Evolutionary conservation across 1,140 invertebrate species (phyloP).

Genomic region (Nilaparvata lugens): DNA sequence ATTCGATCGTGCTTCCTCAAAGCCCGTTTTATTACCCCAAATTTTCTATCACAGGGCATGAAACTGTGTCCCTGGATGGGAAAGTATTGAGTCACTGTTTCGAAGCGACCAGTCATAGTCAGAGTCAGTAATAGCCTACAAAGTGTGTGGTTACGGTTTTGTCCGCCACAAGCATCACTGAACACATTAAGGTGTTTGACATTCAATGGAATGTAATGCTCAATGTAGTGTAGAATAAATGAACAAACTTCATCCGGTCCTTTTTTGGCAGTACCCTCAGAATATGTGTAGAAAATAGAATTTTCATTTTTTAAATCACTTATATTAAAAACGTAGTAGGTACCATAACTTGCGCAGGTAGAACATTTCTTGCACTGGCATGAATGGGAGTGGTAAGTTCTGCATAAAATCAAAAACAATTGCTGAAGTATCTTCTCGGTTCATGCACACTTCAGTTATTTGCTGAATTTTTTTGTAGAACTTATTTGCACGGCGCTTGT

Average conservation of each 20-base stretch:
- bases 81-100: constrained; percentile 4
- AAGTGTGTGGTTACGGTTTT: not conserved
- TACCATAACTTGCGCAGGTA: not conserved
- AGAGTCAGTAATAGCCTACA: not conserved
- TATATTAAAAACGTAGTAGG: constrained; percentile 22
- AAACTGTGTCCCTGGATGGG: constrained; percentile 8
- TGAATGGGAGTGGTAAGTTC: too few relatives aligned
- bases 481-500: not conserved
- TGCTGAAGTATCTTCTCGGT: not conserved
- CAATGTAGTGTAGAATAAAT: constrained; percentile 18
- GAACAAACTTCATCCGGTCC: too few relatives aligned
- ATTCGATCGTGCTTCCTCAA: constrained; percentile 2
- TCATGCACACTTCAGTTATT: not conserved
- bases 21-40: constrained; percentile 7
- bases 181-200: constrained; percentile 4
- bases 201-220: not conserved
- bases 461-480: not conserved
- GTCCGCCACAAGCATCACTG: too few relatives aligned
- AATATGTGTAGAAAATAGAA: too few relatives aligned
- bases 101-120: not conserved
- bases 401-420: too few relatives aligned
- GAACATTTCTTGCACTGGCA: too few relatives aligned
- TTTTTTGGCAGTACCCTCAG: not conserved
- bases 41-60: constrained; percentile 8
- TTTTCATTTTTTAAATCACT: constrained; percentile 25